These are phyloP conservation scores for Hylaeus volcanicus DNA, from an alignment of 1,140 invertebrate species.

Conservation along the genomic window DNA sequence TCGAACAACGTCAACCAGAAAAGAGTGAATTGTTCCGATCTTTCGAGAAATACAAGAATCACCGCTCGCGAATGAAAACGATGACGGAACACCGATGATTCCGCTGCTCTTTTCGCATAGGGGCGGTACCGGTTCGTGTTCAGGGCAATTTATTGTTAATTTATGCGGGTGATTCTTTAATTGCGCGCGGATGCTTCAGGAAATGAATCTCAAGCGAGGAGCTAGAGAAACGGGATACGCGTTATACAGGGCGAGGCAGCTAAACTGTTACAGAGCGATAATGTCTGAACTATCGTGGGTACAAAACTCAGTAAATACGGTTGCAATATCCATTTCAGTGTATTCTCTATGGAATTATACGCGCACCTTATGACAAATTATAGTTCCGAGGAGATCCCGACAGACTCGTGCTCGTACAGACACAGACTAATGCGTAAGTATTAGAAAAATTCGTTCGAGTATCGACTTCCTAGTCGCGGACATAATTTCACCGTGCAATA, in stretches of 20 bases:
- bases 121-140: neutral
- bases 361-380: no score
- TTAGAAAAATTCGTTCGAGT: neutral
- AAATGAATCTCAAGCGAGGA: neutral
- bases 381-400: no score
- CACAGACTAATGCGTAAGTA: no score
- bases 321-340: no score
- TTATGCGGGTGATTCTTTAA: neutral
- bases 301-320: no score
- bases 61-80: neutral
- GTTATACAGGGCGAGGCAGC: no score
- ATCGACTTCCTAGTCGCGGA: neutral
- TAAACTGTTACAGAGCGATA: no score
- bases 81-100: conserved; percentile 14
- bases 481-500: neutral
- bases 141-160: neutral
- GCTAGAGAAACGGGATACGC: neutral
- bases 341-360: no score
- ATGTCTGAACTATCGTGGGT: no score
- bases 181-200: neutral
- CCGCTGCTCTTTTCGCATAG: neutral
- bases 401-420: no score
- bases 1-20: no score
- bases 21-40: neutral
- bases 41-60: conserved; percentile 4